phyloP scores from a whole-genome alignment of 2,888 invertebrate genomes.

The Penaeus monodon region DNA sequence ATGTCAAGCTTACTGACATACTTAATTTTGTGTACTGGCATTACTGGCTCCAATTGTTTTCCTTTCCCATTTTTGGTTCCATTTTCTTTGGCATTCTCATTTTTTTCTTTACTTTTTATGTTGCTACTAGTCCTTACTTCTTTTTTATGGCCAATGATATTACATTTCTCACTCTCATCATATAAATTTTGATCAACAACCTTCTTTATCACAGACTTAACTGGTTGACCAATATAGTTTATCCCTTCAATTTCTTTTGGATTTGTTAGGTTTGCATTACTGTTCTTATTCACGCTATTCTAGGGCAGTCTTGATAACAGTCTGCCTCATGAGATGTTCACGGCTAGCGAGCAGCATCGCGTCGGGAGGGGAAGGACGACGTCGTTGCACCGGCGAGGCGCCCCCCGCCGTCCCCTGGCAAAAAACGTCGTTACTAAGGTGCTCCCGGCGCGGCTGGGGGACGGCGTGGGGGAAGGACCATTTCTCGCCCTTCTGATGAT shows the following conservation, averaged over 20 bases:
- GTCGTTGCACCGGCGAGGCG: slow-evolving; percentile 31
- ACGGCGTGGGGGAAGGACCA: slow-evolving; percentile 42
- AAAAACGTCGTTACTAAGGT: background rate
- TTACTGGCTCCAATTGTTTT: background rate
- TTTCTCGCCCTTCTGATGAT: slow-evolving; percentile 7
- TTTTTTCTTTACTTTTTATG: background rate
- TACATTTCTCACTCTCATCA: background rate
- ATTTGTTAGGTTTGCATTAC: background rate
- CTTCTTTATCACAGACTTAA: slow-evolving; percentile 31
- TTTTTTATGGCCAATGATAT: background rate
- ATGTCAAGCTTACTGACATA: slow-evolving; percentile 47
- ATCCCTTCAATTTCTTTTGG: background rate
- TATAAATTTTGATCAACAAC: slow-evolving; percentile 3
- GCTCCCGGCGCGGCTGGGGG: slow-evolving; percentile 29
- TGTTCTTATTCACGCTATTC: slow-evolving; percentile 35
- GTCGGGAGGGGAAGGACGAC: slow-evolving; percentile 43
- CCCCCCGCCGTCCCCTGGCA: background rate
- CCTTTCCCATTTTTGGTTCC: background rate
- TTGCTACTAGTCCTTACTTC: slow-evolving; percentile 16
- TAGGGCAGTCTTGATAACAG: slow-evolving; percentile 35
- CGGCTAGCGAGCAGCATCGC: slow-evolving; percentile 25
- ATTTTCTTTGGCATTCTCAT: background rate
- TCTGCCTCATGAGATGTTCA: slow-evolving; percentile 13
- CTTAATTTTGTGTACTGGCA: slow-evolving; percentile 39
- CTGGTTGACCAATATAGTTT: slow-evolving; percentile 19